A percentile compares a stretch with the other conserved stretches of the same genome.
These are phyloP conservation scores for Haliclona indistincta DNA, from an alignment of 37 sponge, comb jelly and placozoan genomes.

Conservation along the genomic window DNA sequence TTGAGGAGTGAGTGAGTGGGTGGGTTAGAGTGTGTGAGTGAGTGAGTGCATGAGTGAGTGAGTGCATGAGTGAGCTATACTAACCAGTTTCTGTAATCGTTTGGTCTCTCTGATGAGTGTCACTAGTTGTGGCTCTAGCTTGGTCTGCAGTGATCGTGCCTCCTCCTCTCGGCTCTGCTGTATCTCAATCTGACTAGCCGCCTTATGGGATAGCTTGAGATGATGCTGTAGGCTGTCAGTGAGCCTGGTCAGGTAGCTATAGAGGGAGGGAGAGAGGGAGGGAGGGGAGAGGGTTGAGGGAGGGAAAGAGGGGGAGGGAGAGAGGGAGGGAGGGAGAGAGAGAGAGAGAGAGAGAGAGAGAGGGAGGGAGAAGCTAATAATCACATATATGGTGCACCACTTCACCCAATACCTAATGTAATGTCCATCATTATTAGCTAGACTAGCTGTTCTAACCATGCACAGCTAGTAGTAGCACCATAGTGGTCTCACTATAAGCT, in stretches of 20 bases:
- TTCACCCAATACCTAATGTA: no score
- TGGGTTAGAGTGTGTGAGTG: no score
- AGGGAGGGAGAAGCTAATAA: neutral
- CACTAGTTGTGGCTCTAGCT: constrained; percentile 44
- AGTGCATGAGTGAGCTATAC: no score
- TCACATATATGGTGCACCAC: neutral
- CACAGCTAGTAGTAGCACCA: no score
- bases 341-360: neutral
- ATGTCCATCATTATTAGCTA: no score
- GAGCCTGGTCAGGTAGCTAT: constrained; percentile 65
- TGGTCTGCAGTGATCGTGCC: neutral
- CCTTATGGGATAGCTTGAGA: constrained; percentile 44
- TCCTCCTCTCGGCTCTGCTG: constrained; percentile 30
- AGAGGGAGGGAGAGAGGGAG: neutral
- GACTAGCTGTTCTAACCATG: no score
- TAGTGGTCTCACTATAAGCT: no score
- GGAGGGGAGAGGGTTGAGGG: neutral
- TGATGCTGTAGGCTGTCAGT: constrained; percentile 50
- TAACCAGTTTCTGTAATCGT: constrained; percentile 64
- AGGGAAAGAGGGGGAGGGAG: no score
- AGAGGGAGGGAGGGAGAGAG: no score
- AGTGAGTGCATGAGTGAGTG: no score
- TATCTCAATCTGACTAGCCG: constrained; percentile 14
- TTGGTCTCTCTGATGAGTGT: constrained; percentile 34
- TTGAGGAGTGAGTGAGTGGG: no score